Conservation (phyloP, 2,797 vertebrate species). For the Ibycter americanus region DNA sequence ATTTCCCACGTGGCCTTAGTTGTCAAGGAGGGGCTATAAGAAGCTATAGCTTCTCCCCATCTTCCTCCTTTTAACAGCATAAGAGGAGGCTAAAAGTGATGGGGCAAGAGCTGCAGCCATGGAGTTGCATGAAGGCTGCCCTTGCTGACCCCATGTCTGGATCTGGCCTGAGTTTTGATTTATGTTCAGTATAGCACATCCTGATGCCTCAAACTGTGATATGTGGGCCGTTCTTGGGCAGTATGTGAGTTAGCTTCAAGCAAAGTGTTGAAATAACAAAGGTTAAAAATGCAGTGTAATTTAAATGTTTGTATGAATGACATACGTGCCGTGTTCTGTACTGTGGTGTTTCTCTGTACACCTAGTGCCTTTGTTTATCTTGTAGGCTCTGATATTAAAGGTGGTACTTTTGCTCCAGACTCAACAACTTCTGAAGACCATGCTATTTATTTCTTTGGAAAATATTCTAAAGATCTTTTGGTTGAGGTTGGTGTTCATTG, state of each 20-base stretch:
- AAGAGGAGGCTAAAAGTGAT: neutral
- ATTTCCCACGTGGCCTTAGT: neutral
- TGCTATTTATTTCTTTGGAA: conserved; percentile 87
- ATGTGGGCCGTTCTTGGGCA: neutral
- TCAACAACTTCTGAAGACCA: conserved; percentile 85
- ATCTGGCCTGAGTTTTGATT: neutral
- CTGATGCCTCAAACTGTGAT: neutral
- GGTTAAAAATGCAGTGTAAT: neutral
- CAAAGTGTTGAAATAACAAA: neutral
- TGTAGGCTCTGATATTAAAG: conserved; percentile 91
- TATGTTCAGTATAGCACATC: neutral
- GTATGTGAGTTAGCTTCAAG: neutral
- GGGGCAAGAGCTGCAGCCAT: neutral
- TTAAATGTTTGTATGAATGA: neutral
- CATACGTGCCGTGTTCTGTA: neutral
- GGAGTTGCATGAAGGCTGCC: neutral
- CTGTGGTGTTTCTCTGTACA: neutral
- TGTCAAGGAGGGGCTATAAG: neutral
- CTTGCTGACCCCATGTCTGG: neutral
- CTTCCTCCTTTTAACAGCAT: neutral
- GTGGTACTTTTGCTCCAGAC: conserved; percentile 83
- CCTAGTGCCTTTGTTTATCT: neutral
- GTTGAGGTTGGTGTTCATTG: conserved; percentile 82
- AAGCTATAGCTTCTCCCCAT: neutral
- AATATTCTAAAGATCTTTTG: conserved; percentile 89